Percentiles rank a stretch among this genome's conserved stretches.
phyloP scores from a whole-genome alignment of 2,113 vertebrate species.

The Symphodus melops region DNA sequence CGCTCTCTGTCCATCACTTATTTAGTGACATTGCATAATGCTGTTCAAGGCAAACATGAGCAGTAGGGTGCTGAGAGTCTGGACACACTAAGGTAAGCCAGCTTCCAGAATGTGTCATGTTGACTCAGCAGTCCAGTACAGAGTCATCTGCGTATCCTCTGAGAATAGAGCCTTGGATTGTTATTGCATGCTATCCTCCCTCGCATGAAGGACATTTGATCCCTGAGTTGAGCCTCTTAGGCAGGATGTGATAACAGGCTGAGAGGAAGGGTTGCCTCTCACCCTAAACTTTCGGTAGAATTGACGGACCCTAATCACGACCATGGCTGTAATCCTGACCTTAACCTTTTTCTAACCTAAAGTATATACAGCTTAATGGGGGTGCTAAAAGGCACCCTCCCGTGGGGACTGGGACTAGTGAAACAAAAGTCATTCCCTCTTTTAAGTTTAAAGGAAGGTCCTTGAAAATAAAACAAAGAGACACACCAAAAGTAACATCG shows the following conservation, averaged over 20 bases:
- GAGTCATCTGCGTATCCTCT: background rate
- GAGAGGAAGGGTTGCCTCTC: too few species aligned
- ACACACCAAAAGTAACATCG: background rate
- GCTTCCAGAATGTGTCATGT: conserved; percentile 11
- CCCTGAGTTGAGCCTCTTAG: conserved; percentile 34
- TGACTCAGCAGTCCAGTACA: background rate
- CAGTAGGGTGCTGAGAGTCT: too few species aligned
- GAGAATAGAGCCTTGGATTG: background rate
- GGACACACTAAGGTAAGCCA: conserved; percentile 1
- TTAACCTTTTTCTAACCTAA: conserved; percentile 25
- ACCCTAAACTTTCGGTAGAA: too few species aligned
- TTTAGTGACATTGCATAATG: too few species aligned
- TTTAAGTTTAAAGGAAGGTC: background rate
- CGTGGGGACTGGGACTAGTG: conserved; percentile 7
- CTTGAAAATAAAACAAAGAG: background rate
- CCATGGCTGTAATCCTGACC: background rate
- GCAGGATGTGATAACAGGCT: too few species aligned
- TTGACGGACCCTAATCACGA: conserved; percentile 18
- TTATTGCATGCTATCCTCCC: conserved; percentile 2
- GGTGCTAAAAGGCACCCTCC: background rate
- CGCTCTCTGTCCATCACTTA: background rate
- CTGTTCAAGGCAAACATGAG: too few species aligned
- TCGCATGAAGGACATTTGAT: conserved; percentile 45
- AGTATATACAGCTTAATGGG: conserved; percentile 9
- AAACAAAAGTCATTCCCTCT: background rate